A percentile compares a stretch with the other conserved stretches of the same genome.
These are phyloP conservation scores for Leptura quadrifasciata DNA, from an alignment of 2,888 invertebrate genomes.

Conservation along the genomic window DNA sequence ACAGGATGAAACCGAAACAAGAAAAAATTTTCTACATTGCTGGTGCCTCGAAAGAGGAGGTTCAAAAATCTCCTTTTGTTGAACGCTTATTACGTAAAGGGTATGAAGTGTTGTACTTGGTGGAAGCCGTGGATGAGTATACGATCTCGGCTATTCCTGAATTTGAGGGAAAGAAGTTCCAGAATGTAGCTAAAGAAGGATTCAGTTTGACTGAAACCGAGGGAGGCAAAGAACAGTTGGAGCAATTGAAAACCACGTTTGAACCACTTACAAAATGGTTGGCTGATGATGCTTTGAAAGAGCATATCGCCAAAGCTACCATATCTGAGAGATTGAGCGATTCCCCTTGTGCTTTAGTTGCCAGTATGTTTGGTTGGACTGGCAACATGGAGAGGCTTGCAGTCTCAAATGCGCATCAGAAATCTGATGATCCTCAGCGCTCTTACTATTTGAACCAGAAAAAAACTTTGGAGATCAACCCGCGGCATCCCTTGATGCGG, in stretches of 20 bases:
- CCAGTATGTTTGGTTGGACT: constrained; percentile 98
- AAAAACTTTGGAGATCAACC: constrained; percentile 98
- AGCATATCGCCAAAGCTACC: constrained; percentile 85
- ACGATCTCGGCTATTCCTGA: constrained; percentile 96
- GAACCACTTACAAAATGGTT: constrained; percentile 96
- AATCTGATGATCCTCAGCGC: constrained; percentile 93
- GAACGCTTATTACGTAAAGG: constrained; percentile 95
- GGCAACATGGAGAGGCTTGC: constrained; percentile 99
- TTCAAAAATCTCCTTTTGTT: constrained; percentile 94
- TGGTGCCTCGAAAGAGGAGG: constrained; percentile 90
- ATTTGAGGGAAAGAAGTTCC: constrained; percentile 99
- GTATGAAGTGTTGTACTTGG: constrained; percentile 94
- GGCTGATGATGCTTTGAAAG: constrained; percentile 85
- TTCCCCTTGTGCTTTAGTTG: constrained; percentile 97
- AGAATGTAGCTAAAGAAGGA: constrained; percentile 99
- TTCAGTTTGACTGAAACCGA: constrained; percentile 87
- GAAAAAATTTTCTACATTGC: constrained; percentile 98
- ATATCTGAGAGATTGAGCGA: constrained; percentile 92
- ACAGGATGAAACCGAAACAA: constrained; percentile 96
- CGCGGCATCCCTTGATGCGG: constrained; percentile 95
- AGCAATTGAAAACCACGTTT: constrained; percentile 85
- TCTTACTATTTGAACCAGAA: constrained; percentile 93
- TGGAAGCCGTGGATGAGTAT: constrained; percentile 99
- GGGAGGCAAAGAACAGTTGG: constrained; percentile 83
- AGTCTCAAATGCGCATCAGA: constrained; percentile 96